Evolutionary conservation across 1,140 invertebrate species (phyloP).

Genomic region (Drosophila kikkawai): DNA sequence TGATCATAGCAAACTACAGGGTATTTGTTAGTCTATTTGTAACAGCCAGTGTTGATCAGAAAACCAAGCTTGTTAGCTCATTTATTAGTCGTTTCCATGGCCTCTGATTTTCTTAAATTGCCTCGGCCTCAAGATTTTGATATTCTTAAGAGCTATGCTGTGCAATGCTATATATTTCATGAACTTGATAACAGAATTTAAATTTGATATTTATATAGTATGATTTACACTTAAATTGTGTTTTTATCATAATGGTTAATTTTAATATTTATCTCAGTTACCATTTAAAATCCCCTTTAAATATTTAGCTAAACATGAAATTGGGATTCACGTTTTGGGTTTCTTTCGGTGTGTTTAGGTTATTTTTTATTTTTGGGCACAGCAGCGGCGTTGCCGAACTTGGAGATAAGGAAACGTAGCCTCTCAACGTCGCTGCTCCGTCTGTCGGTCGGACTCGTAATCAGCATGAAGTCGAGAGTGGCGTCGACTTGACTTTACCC

Average conservation of each 20-base stretch:
- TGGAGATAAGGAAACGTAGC: constrained; percentile 25
- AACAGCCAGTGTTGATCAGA: constrained; percentile 7
- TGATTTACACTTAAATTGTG: background rate
- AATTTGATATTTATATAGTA: background rate
- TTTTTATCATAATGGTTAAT: too few relatives aligned
- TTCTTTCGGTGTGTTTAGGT: background rate
- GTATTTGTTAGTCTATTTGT: constrained; percentile 2
- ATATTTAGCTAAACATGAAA: background rate
- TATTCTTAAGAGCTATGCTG: constrained; percentile 1
- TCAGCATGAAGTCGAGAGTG: constrained; percentile 10
- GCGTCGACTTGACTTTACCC: constrained; percentile 19
- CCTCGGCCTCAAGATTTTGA: constrained; percentile 8
- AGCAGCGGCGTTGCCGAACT: constrained; percentile 4
- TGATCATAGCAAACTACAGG: background rate
- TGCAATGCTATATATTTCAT: background rate
- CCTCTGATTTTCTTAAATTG: constrained; percentile 30
- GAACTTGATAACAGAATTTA: background rate
- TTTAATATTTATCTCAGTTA: too few relatives aligned
- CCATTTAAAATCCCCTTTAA: too few relatives aligned
- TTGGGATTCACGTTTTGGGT: background rate
- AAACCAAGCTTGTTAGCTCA: constrained; percentile 31
- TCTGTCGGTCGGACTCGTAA: constrained; percentile 22
- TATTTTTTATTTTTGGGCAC: constrained; percentile 8
- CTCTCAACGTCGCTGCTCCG: constrained; percentile 20
- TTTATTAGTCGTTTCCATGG: constrained; percentile 41